phyloP scores from a whole-genome alignment of 2,113 vertebrate genomes.

The Numenius arquata region DNA sequence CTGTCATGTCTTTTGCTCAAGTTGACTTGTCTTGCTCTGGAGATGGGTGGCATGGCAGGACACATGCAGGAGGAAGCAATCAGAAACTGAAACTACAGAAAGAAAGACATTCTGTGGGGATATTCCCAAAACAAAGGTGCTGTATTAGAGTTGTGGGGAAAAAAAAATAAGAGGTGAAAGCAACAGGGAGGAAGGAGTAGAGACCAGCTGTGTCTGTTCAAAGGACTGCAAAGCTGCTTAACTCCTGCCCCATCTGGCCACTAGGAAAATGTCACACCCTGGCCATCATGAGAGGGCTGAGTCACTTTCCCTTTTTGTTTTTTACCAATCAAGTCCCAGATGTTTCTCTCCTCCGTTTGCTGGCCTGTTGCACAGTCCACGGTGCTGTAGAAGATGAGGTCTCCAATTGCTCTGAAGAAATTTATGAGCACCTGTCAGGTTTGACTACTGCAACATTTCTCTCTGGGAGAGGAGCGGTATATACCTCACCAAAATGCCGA shows the following conservation, averaged over 20 bases:
- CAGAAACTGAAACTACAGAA: neutral
- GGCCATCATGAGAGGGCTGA: neutral
- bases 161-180: neutral
- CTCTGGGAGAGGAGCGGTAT: neutral
- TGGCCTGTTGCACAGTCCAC: neutral
- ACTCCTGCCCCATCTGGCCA: rapidly evolving
- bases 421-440: neutral
- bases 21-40: neutral
- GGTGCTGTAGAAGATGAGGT: neutral
- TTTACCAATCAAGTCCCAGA: neutral
- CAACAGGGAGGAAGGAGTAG: neutral
- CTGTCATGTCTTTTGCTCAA: neutral
- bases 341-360: neutral
- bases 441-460: neutral
- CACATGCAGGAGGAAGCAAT: neutral
- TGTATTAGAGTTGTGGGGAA: neutral
- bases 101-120: rapidly evolving
- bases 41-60: neutral
- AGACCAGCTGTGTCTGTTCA: neutral
- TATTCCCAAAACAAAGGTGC: neutral
- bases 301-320: neutral
- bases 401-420: neutral
- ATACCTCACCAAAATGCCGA: neutral
- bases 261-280: neutral
- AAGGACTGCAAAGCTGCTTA: neutral